Conservation (phyloP, 2,888 invertebrate species). For the Hypomecis punctinalis region DNA sequence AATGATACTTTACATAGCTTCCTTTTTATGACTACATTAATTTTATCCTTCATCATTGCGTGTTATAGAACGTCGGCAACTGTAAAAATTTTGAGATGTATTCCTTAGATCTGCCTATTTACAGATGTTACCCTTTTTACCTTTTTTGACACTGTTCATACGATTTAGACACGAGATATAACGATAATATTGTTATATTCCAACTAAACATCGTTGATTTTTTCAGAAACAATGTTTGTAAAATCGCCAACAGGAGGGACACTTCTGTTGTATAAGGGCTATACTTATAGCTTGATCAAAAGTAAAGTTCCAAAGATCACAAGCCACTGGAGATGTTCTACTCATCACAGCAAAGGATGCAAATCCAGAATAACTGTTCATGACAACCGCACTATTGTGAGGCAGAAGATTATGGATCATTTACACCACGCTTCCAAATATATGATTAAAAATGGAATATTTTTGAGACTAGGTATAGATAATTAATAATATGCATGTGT, state of each 20-base stretch:
- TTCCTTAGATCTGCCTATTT: too few relatives aligned
- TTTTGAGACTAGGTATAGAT: too few relatives aligned
- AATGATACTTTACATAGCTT: too few relatives aligned
- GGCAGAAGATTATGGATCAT: background rate
- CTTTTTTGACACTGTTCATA: too few relatives aligned
- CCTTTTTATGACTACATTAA: too few relatives aligned
- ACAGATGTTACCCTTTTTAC: too few relatives aligned
- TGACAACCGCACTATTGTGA: background rate
- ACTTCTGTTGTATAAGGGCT: constrained; percentile 7
- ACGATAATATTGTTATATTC: background rate
- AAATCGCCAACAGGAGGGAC: background rate
- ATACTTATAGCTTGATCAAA: constrained; percentile 19
- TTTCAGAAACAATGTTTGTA: background rate
- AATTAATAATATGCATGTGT: too few relatives aligned
- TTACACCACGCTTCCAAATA: background rate
- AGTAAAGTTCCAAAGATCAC: background rate
- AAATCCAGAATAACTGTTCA: background rate
- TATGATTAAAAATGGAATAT: background rate
- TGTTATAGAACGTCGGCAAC: too few relatives aligned
- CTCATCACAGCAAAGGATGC: background rate
- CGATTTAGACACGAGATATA: background rate
- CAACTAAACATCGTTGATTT: background rate
- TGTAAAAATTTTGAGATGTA: too few relatives aligned
- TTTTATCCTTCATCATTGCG: too few relatives aligned
- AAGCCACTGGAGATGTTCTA: constrained; percentile 1